Base-by-base conservation (phyloP, 2,888 invertebrate genomes). In the Stenotaenia linearis region DNA sequence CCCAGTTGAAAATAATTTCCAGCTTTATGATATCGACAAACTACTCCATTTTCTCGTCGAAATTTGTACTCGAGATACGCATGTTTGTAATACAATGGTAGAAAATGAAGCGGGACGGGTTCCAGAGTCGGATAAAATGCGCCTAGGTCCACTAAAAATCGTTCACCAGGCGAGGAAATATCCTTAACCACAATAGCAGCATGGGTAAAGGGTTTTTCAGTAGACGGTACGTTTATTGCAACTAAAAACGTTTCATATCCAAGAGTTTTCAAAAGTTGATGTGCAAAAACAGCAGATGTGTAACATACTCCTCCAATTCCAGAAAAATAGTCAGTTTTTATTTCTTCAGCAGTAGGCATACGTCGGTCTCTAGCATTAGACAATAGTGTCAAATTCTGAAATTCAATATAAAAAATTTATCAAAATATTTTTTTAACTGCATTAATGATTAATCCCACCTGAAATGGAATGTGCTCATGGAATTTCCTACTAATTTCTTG, bases 11-110 rank as follows among this genome's bases (percentile, higher is more conserved):
- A 50, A 50, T 50, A n/a, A 50, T 74, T 9, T 9, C 75, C 75
- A 23, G 9, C 75, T 28, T 18, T 50, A 50, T 50, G 78, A 56
- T 78, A 50, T 7, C 25, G 32, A 21, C 0, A 21, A 50, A 25
- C n/a, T 21, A 23, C 1, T 1, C 28, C 56, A 50, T 50, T 35
- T 6, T 50, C 78, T 23, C 25, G 28, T 50, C 25, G 23, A 23
- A 56, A 78, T 23, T 78, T 78, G 25, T 78, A 78, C 25, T 50
- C 25, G 23, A 78, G 32, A 50, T 56, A 78, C 6, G 78, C 50
- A 0, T 78, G 56, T n/a, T 56, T 40, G 28, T 78, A 78, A 32
- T 28, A 25, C 50, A 30, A 10, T 1, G 78, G 78, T 12, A 78
- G 28, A 9, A 12, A 23, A 25, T 50, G 78, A 12, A 78, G 37